Percentiles rank a stretch among this genome's conserved stretches.
phyloP scores from a whole-genome alignment of 2,888 invertebrate genomes.

The Melikaiella ostensackeni region DNA sequence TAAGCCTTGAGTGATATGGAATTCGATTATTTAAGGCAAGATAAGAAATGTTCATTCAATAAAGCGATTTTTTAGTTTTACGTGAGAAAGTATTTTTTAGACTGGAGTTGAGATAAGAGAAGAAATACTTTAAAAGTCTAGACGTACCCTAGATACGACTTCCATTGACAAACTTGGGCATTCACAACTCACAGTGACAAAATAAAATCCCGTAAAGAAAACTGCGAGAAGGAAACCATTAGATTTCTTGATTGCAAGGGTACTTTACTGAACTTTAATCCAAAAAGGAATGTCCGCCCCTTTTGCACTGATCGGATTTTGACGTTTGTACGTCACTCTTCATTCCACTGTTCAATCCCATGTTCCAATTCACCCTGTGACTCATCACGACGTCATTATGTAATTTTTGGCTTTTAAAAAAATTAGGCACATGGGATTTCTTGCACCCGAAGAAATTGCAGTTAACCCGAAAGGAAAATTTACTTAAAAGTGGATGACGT shows the following conservation, averaged over 20 bases:
- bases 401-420: conserved; percentile 44
- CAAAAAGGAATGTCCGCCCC: conserved; percentile 29
- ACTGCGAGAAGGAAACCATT: background rate
- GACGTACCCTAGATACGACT: background rate
- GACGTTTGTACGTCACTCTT: conserved; percentile 50
- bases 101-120: background rate
- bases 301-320: conserved; percentile 45
- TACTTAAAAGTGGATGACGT: background rate
- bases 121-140: background rate
- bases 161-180: conserved; percentile 1
- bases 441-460: background rate
- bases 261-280: conserved; percentile 13
- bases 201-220: background rate
- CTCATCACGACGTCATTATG: conserved; percentile 55
- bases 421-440: conserved; percentile 11
- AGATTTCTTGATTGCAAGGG: background rate
- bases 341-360: conserved; percentile 33
- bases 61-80: background rate
- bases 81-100: background rate
- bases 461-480: conserved; percentile 1
- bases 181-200: background rate
- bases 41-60: background rate
- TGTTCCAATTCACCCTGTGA: conserved; percentile 45
- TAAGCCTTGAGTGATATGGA: background rate
- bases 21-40: background rate